Conservation (phyloP, 2,888 invertebrate species). For the Carabus problematicus region DNA sequence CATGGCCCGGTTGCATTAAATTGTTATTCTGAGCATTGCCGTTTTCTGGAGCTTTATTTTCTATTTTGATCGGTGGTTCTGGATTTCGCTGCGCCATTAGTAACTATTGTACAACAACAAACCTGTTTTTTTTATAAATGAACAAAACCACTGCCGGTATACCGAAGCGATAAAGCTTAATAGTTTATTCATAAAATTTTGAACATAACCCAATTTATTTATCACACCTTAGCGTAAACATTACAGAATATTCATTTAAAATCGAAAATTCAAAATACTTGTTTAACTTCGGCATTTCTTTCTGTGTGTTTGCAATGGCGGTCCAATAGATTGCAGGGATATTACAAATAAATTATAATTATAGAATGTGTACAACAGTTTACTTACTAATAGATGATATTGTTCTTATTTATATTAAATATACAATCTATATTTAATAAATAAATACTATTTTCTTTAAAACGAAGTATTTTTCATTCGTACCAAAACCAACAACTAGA, state of each 20-base stretch:
- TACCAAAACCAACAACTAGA: no score
- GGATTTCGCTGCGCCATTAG: conserved; percentile 29
- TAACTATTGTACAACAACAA: conserved; percentile 7
- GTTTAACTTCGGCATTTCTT: not conserved
- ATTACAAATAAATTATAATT: not conserved
- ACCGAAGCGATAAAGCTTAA: not conserved
- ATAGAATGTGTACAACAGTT: not conserved
- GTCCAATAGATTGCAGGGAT: no score
- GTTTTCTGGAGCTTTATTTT: conserved; percentile 22
- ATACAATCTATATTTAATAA: not conserved
- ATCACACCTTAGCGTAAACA: not conserved
- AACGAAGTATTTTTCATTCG: not conserved
- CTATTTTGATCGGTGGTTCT: conserved; percentile 17
- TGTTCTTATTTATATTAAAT: not conserved
- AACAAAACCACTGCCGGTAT: conserved; percentile 17
- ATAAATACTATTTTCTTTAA: not conserved
- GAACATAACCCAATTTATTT: not conserved
- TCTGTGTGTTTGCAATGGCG: not conserved
- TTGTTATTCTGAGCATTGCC: conserved; percentile 3
- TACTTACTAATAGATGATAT: not conserved
- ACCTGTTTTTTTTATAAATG: not conserved
- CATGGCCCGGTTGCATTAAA: not conserved
- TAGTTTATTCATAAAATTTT: not conserved
- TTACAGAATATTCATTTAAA: not conserved
- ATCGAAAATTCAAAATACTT: not conserved